Evolutionary conservation across 2,113 vertebrate genomes (phyloP).

Genomic region (Bagarius yarrelli): DNA sequence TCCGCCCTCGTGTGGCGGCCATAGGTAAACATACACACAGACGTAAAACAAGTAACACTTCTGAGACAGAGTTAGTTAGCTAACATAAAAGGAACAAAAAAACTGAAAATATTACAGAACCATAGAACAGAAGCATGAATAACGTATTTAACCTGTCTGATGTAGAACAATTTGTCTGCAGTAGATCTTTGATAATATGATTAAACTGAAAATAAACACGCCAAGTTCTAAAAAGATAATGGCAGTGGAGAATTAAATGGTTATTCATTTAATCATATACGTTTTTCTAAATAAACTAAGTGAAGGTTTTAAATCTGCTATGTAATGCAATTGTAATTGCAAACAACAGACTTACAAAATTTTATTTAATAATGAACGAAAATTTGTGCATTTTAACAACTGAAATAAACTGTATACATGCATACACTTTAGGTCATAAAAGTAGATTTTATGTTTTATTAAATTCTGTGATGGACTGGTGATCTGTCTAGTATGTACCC

Average conservation of each 20-base stretch:
- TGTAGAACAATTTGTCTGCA: not conserved
- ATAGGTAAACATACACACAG: not conserved
- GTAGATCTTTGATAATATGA: not conserved
- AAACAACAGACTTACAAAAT: not conserved
- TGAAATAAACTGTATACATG: not conserved
- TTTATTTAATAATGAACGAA: not conserved
- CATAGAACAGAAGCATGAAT: not conserved
- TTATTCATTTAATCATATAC: not conserved
- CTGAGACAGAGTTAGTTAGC: not conserved
- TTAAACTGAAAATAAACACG: not conserved
- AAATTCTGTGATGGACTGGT: too few species aligned
- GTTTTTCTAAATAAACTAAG: not conserved
- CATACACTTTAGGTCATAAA: not conserved
- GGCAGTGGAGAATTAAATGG: not conserved
- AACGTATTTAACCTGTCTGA: not conserved
- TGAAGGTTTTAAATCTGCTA: not conserved
- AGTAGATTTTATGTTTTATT: too few species aligned
- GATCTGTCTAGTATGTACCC: too few species aligned
- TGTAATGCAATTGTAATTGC: not conserved
- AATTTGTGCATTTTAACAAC: too few species aligned
- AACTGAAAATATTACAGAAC: not conserved
- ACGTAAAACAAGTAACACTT: not conserved
- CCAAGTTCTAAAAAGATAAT: not conserved
- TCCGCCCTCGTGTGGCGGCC: conserved; percentile 13
- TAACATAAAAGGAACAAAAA: too few species aligned